Percentiles rank a stretch among this genome's conserved stretches.
Conservation (phyloP, 2,797 vertebrate genomes). For the Salarias fasciatus region DNA sequence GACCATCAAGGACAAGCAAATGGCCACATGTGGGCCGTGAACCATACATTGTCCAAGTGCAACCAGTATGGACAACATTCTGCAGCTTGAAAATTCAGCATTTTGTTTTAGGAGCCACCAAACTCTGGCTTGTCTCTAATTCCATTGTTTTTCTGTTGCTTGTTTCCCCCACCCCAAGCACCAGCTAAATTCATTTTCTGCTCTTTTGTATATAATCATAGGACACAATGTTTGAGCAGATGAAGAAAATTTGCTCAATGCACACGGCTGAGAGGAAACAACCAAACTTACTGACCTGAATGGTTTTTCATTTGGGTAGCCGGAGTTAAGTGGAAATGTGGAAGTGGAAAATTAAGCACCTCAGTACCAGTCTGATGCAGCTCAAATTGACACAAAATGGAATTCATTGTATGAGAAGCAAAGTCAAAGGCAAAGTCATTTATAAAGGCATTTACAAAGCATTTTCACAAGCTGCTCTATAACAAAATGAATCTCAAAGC, state of each 20-base stretch:
- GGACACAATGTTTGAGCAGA: constrained; percentile 17
- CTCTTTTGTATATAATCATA: constrained; percentile 13
- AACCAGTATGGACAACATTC: no score
- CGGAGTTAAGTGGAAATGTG: constrained; percentile 39
- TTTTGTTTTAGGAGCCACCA: constrained; percentile 4
- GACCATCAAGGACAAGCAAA: no score
- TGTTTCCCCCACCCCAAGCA: not conserved
- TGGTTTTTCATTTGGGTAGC: constrained; percentile 40
- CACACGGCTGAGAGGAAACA: constrained; percentile 22
- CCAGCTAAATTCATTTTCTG: constrained; percentile 14
- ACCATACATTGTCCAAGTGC: no score
- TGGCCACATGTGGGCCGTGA: no score
- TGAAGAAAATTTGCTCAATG: constrained; percentile 21
- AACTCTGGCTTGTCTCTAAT: constrained; percentile 20
- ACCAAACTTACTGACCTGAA: constrained; percentile 33
- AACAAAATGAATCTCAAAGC: constrained; percentile 44
- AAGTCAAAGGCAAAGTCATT: constrained; percentile 63
- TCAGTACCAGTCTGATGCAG: constrained; percentile 46
- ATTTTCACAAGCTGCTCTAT: constrained; percentile 41
- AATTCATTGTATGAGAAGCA: constrained; percentile 47
- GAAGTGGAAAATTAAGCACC: constrained; percentile 59
- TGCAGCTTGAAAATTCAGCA: no score
- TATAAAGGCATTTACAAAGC: constrained; percentile 53
- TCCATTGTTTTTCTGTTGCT: constrained; percentile 24
- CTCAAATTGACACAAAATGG: constrained; percentile 58